These are phyloP conservation scores for Xestoiulus laeticollis DNA, from an alignment of 2,888 invertebrate species.

Conservation along the genomic window DNA sequence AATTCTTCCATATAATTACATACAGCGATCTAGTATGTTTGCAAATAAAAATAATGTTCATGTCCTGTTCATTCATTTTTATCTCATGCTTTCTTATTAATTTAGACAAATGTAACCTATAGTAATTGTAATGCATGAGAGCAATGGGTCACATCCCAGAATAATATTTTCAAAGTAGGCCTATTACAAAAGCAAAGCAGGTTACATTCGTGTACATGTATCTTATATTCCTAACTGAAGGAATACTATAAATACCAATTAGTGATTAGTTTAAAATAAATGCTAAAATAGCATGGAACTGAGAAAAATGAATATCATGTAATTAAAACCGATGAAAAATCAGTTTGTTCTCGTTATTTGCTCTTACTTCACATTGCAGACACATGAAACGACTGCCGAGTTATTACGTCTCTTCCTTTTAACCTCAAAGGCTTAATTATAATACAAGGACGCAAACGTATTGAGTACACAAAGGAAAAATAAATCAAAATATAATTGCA, in stretches of 20 bases:
- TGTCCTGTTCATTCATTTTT: no score
- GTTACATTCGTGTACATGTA: no score
- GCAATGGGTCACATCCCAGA: no score
- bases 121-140: no score
- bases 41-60: no score
- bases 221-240: no score
- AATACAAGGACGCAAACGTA: background rate
- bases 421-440: background rate
- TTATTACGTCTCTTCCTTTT: background rate
- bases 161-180: background rate
- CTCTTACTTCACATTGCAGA: conserved; percentile 2
- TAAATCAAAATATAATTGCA: background rate
- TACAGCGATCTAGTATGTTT: background rate
- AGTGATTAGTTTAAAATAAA: no score
- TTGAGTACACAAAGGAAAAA: conserved; percentile 11
- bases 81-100: no score
- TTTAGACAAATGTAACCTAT: no score
- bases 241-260: no score
- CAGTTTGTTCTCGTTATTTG: background rate
- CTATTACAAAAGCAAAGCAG: background rate
- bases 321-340: conserved; percentile 4
- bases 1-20: background rate
- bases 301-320: background rate
- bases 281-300: no score
- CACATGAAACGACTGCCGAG: background rate